Evolutionary conservation across 1,140 invertebrate species (phyloP), one percentile per base, ranked within the genome.

Genomic region (Zaprionus ghesquierei): DNA sequence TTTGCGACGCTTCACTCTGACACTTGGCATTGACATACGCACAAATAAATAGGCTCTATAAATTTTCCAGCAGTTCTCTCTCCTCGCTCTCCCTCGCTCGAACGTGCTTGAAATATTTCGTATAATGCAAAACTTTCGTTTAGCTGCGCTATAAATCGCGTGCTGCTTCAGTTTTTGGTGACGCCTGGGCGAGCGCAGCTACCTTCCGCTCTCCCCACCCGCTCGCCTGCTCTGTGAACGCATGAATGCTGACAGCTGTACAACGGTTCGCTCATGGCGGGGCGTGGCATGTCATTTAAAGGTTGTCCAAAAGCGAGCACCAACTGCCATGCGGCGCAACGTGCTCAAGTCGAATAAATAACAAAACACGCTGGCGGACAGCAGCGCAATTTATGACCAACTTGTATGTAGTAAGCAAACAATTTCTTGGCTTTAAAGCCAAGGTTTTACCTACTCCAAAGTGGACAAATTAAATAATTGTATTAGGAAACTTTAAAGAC

Each of bases 91-190:
- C 2, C 6, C 35, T 15, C 8, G 5, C n/a, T 33, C 13, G 35
- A 51, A 51, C 49, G 49, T 51, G 23, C 20, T 13, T 12, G 5
- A 51, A 71, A 58, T 71, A 77, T 81, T 46, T 49, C 10, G 23
- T 10, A 79, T 76, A 69, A 81, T 81, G 79, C 71, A 71, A 79
- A 81, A 87, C 75, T 79, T 86, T 77, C 54, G 72, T 56, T 75
- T 87, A 87, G 82, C 75, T 87, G 72, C 62, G 82, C 82, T 79
- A 87, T 87, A 87, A 87, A 87, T 87, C 80, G 82, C 84, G 82
- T 79, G 82, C 59, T 76, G 56, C 38, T 69, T 79, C 76, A 75
- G 69, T 66, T 81, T 78, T 61, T 50, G 29, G 64, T 75, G 64
- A 71, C 76, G 69, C 69, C 65, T 20, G 63, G 33, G 44, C 35